A percentile compares a stretch with the other conserved stretches of the same genome.
These are phyloP conservation scores for Melozone crissalis DNA, from an alignment of 2,113 vertebrate genomes.

Conservation along the genomic window DNA sequence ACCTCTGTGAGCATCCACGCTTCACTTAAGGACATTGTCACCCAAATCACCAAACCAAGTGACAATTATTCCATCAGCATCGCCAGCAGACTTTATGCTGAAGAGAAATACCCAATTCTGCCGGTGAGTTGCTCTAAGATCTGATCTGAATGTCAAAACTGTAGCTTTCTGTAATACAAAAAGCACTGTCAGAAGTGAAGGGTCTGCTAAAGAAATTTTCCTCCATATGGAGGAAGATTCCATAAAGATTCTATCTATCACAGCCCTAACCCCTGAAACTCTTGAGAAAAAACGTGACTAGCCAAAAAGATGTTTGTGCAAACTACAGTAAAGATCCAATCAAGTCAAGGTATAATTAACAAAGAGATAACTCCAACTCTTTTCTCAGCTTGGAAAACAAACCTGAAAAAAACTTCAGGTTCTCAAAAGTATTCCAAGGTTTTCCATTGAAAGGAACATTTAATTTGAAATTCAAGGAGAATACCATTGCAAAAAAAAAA, in stretches of 20 bases:
- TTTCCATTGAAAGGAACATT: not conserved
- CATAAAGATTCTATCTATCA: not conserved
- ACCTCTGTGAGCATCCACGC: not conserved
- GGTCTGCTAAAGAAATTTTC: not conserved
- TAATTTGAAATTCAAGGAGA: not conserved
- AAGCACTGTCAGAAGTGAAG: not conserved
- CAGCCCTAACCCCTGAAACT: not conserved
- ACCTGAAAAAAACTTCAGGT: not conserved
- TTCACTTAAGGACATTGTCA: not conserved
- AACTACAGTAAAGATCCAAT: not conserved
- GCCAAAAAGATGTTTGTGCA: not conserved
- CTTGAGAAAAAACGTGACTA: not conserved
- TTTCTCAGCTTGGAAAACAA: not conserved
- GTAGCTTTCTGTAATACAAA: not conserved
- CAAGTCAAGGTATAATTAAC: not conserved
- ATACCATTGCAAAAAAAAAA: not conserved
- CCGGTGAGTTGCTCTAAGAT: conserved; percentile 41
- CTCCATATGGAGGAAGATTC: not conserved
- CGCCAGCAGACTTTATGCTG: conserved; percentile 35
- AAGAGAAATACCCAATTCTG: not conserved
- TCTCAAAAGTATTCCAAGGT: not conserved
- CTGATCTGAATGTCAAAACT: not conserved
- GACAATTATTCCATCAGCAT: not conserved
- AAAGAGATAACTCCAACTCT: not conserved
- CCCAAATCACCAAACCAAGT: conserved; percentile 26